Conservation (phyloP, 2,113 vertebrate species). For the Thymallus thymallus region DNA sequence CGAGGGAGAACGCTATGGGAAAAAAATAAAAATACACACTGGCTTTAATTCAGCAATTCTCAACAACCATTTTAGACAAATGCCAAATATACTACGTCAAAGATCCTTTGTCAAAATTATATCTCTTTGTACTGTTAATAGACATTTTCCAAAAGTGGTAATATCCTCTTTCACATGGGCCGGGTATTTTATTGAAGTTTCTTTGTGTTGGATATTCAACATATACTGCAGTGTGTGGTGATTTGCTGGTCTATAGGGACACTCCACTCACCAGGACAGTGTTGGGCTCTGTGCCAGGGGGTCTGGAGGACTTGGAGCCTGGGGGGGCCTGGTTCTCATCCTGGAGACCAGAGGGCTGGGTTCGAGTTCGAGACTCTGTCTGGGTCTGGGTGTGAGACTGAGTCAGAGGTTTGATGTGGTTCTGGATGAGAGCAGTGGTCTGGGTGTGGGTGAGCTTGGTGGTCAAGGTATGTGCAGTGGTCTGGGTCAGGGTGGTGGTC, state of each 20-base stretch:
- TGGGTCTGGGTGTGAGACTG: slow-evolving; percentile 66
- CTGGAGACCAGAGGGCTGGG: slow-evolving; percentile 62
- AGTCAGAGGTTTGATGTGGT: slow-evolving; percentile 54
- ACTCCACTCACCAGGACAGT: slow-evolving; percentile 73
- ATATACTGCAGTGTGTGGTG: too few species aligned
- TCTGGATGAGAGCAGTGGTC: slow-evolving; percentile 54
- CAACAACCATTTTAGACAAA: too few species aligned
- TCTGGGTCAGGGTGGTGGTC: neutral
- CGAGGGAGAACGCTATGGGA: slow-evolving; percentile 46
- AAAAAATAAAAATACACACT: neutral
- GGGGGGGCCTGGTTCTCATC: slow-evolving; percentile 83
- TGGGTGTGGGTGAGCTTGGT: neutral
- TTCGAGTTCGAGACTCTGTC: slow-evolving; percentile 68
- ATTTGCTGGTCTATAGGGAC: too few species aligned
- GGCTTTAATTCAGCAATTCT: too few species aligned
- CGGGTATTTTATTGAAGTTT: too few species aligned
- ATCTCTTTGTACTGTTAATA: too few species aligned
- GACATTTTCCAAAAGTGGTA: too few species aligned
- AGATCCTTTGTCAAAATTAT: too few species aligned
- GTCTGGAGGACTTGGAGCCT: slow-evolving; percentile 62
- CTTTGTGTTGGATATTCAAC: too few species aligned
- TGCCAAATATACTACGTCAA: too few species aligned
- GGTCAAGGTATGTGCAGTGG: slow-evolving; percentile 39
- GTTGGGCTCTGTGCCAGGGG: slow-evolving; percentile 56
- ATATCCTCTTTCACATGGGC: too few species aligned